Base-by-base conservation (phyloP, 2,888 invertebrate genomes). In the Leucophora obtusa region DNA sequence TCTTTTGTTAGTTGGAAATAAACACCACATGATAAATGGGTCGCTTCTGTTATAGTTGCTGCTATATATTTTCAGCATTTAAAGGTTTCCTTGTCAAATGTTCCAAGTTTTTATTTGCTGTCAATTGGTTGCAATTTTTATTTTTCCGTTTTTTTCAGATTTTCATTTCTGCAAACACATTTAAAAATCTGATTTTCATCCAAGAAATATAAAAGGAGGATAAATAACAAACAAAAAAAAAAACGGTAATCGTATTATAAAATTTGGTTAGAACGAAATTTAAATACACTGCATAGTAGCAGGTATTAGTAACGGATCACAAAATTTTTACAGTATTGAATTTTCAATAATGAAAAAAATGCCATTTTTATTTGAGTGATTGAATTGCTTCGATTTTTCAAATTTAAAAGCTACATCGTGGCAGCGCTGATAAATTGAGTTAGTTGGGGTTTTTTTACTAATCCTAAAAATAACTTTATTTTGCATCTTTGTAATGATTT, bases 81-180 rank as follows among this genome's bases (percentile, higher is more conserved):
- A 53, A 66, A 54, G 60, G 9, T 66, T 71, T 47, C 24, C 24
- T 54, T 71, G 65, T 77, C 71, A 71, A 77, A 65, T 71, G 56
- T 66, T 79, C 60, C 54, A 62, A 69, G 59, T 56, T 73, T 47
- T 77, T 69, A 73, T 81, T 81, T 81, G 77, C 65, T 80, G 77
- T 77, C 81, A 81, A 81, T 81, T 77, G 77, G 38, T 81, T 53
- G 69, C 69, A 73, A 60, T 66, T 73, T 73, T 65, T 14, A 11
- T 35, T 10, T 21, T 9, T 21, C 17, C 3, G 8, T 54, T 54
- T 38, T 58, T 53, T 63, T 9, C n/a, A n/a, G n/a, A n/a, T n/a
- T n/a, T n/a, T n/a, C n/a, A n/a, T n/a, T n/a, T n/a, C 59, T 58
- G 38, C 15, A 33, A 33, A 58, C 9, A 35, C 35, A 59, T 59